Conservation (phyloP, 2,113 vertebrate species). For the Pelmatolapia mariae region DNA sequence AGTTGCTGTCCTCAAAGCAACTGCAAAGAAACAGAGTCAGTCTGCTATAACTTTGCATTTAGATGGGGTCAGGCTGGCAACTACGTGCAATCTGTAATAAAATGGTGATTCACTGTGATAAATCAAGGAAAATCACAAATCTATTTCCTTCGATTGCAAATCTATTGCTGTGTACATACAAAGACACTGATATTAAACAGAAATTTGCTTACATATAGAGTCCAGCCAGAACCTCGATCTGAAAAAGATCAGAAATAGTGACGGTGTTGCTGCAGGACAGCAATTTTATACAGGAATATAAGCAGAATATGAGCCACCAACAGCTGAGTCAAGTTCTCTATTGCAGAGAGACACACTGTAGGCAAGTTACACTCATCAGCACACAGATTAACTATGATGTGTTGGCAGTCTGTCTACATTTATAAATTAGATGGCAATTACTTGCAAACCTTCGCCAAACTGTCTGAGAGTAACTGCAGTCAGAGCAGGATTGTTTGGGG, state of each 20-base stretch:
- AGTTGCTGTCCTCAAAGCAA: neutral
- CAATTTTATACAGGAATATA: neutral
- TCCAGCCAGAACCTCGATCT: neutral
- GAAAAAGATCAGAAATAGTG: neutral
- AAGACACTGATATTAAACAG: neutral
- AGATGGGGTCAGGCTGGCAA: neutral
- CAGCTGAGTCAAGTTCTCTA: neutral
- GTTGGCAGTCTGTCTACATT: neutral
- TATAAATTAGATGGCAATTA: neutral
- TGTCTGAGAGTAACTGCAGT: neutral
- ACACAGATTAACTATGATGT: neutral
- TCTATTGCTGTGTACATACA: neutral
- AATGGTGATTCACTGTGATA: neutral
- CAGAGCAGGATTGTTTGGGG: neutral
- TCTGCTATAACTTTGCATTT: neutral
- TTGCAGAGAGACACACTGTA: neutral
- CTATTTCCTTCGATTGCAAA: neutral
- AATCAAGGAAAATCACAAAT: neutral
- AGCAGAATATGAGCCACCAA: neutral
- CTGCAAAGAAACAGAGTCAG: neutral
- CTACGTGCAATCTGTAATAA: neutral
- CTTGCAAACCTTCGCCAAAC: neutral
- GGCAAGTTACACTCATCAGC: neutral
- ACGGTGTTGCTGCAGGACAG: neutral
- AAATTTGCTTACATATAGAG: neutral